Conservation (phyloP, 2,113 vertebrate genomes). For the Gymnobelideus leadbeateri region DNA sequence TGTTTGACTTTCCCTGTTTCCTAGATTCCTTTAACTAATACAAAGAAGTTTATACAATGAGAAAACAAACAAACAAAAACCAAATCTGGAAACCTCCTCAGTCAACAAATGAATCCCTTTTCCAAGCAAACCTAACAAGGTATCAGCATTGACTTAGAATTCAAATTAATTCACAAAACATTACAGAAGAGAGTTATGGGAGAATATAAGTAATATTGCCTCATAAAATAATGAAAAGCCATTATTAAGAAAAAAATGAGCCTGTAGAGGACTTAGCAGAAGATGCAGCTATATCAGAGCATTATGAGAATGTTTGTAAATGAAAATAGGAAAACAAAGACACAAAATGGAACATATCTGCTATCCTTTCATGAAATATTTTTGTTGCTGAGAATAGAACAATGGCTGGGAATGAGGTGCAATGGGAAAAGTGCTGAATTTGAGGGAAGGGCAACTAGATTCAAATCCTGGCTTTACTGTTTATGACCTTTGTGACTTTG, state of each 20-base stretch:
- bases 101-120: not conserved
- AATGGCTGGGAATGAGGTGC: not conserved
- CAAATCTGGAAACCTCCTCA: not conserved
- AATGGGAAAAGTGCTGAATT: not conserved
- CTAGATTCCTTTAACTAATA: not conserved
- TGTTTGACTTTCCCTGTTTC: not conserved
- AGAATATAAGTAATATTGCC: not conserved
- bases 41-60: not conserved
- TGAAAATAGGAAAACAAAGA: not conserved
- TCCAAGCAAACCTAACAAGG: too few relatives aligned
- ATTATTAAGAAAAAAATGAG: not conserved
- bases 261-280: not conserved
- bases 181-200: not conserved
- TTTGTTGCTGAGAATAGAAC: not conserved
- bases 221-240: not conserved
- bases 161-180: not conserved
- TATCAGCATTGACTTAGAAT: not conserved
- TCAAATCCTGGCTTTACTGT: not conserved
- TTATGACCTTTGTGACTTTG: not conserved
- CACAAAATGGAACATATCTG: not conserved
- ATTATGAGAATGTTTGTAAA: not conserved
- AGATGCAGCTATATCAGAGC: not conserved
- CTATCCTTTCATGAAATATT: not conserved
- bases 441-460: not conserved
- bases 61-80: too few relatives aligned